Base-by-base conservation (phyloP, 2,797 vertebrate species). In the Scolopax rusticola region DNA sequence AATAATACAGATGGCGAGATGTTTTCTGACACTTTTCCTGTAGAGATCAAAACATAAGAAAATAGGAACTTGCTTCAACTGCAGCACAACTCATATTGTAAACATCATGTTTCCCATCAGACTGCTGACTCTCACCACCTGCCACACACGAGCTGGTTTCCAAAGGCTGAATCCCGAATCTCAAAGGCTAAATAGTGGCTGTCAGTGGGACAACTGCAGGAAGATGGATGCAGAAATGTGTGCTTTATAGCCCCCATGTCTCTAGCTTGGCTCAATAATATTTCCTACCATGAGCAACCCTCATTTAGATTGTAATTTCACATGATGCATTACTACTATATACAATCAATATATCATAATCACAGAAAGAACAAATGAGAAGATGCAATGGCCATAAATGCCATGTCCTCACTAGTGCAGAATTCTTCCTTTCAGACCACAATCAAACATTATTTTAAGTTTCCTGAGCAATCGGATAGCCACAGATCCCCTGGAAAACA, bases 271-370 rank as follows among this genome's bases (percentile, higher is more conserved):
- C 77, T 92, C 38, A 2, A 53, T 79, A 91, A 91, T 36, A 90
- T 77, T 87, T 94, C 84, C 88, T 95, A 85, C 90, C 56, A 75
- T 50, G 24, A 95, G 59, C 67, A 96, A 61, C 28, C 25, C 20
- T 89, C 80, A 74, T 92, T 93, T 95, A 47, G 2, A 83, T 30
- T 84, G 85, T 87, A 95, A 77, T 95, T 95, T 96, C 89, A 90
- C 48, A 83, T 67, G 77, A 90, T 74, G 56, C 67, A 75, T 80
- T 84, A 61, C 67, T 6, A 76, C 53, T 79, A 32, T 77, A 87
- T 40, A 84, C 68, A 96, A 89, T 85, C 90, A 83, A 94, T 94
- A 90, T 40, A 92, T 80, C 88, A 94, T 47, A 93, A 89, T 85
- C 74, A 84, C 1, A 77, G 74, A 70, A 94, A 94, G 91, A 87